Base-by-base conservation (phyloP, 2,888 invertebrate species). In the Eudasyphora cyanicolor region DNA sequence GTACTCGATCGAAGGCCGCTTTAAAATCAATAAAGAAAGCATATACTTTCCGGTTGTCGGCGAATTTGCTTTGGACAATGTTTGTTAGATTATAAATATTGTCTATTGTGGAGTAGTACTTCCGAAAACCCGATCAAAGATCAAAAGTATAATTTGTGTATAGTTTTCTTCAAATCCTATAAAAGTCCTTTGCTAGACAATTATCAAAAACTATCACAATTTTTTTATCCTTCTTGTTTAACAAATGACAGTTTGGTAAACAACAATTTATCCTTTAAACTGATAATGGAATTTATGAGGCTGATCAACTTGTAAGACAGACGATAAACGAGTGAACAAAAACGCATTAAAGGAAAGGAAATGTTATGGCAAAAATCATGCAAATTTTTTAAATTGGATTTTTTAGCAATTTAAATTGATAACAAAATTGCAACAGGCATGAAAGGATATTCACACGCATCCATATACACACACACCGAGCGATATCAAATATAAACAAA, bases 381-480 rank as follows among this genome's bases (percentile, higher is more conserved):
- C 24, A 29, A 21, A 75, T 60, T 69, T 51, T 45, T 45, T 27
- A 67, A 57, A 75, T 79, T 76, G 49, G 49, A 76, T 71, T 80
- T 42, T n/a, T 51, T 51, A 75, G 29, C 60, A 70, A 75, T 60
- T 64, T 64, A 32, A 49, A 75, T 62, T 71, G 32, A 54, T 60
- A 60, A 60, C 29, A 60, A 60, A 60, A 60, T 60, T 29, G 60
- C 60, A 60, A 60, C 32, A 71, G 35, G 62, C 51, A 38, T 4
- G 51, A 57, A 64, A 29, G 45, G 71, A 21, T 19, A 32, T 60
- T 29, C 45, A 14, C 51, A 24, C 21, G n/a, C 42, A 38, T 12
- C 57, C 14, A 77, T 45, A 38, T 6, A 29, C n/a, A 73, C 17
- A 69, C 12, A 24, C 32, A 27, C n/a, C n/a, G n/a, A n/a, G n/a